These are phyloP conservation scores for Propithecus deckenii DNA, from an alignment of 2,797 vertebrate species.

Conservation along the genomic window DNA sequence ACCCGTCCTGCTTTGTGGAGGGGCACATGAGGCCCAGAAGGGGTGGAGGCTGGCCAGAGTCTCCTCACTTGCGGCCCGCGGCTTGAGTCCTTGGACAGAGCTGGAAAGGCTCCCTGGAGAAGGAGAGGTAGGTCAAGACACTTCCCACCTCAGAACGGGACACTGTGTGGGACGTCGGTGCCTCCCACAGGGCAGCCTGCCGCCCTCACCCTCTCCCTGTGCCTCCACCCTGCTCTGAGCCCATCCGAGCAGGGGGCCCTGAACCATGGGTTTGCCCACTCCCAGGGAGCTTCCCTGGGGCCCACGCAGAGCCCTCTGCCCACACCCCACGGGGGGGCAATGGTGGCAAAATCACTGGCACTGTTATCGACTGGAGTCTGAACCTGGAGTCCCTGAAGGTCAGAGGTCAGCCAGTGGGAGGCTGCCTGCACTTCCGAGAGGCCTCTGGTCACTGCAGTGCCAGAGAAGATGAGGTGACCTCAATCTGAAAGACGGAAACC, in stretches of 20 bases:
- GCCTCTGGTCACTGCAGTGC: not conserved
- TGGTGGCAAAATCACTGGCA: not conserved
- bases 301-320: too few relatives aligned
- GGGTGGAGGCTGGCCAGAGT: not conserved
- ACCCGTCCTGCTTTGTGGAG: not conserved
- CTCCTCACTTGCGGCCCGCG: not conserved
- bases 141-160: not conserved
- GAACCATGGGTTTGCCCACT: too few relatives aligned
- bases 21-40: not conserved
- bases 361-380: not conserved
- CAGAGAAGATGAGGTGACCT: not conserved
- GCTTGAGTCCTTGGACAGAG: not conserved
- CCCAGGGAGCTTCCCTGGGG: not conserved
- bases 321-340: not conserved
- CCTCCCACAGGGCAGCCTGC: not conserved
- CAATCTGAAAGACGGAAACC: not conserved
- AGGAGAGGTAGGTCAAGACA: not conserved
- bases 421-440: too few relatives aligned
- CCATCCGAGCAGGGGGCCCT: too few relatives aligned
- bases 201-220: accelerated
- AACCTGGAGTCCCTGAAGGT: not conserved
- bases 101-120: not conserved
- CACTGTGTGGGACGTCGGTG: not conserved
- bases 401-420: not conserved
- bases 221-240: not conserved